Evolutionary conservation across 37 sponge, comb jelly and placozoan genomes (phyloP), one percentile per base, ranked within the genome.

Genomic region (Hormiphora californensis): DNA sequence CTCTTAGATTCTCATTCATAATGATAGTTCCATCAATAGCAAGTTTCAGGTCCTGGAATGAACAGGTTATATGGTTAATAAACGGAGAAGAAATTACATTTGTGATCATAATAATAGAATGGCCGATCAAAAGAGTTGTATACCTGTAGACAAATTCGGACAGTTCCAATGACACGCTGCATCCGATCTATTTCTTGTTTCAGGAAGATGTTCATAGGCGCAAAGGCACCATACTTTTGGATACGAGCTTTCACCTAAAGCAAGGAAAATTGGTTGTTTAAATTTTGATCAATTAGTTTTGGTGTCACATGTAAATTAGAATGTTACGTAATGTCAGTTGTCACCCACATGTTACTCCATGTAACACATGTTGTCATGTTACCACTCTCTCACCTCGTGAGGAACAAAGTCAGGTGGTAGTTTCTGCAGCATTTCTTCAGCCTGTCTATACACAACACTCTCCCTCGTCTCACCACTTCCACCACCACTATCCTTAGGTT

Each of bases 1-100:
- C 94, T 85, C 96, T 88, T 65, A 96, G 86, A 54, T 90, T 91
- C 94, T 97, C 93, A 86, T 94, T 98, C 99, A 98, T 98, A 88
- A 98, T 98, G 89, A 98, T 98, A 44, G 99, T 95, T 23, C 99
- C 99, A 34, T 98, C 99, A 87, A 98, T 95, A 54, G 99, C 99
- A 31, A 98, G 90, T 85, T 92, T 88, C 34, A 98, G 89, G 54
- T 98, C 99, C 54, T 62, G 55, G 40, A 94, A 90, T 11, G 95
- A 94, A 35, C 23, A 9, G 15, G 53, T 17, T 9, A 49, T 49
- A 49, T 49, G 53, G 15, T 9, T 49, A 15, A 49, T 17, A 49
- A 9, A 15, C 53, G 53, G 53, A 17, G 15, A 9, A 17, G 12
- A 49, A 9, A 17, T 15, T 49, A 49, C 9, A 49, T 15, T 15